These are phyloP conservation scores for Apocheima hispidaria DNA, from an alignment of 2,888 invertebrate genomes.

Conservation along the genomic window DNA sequence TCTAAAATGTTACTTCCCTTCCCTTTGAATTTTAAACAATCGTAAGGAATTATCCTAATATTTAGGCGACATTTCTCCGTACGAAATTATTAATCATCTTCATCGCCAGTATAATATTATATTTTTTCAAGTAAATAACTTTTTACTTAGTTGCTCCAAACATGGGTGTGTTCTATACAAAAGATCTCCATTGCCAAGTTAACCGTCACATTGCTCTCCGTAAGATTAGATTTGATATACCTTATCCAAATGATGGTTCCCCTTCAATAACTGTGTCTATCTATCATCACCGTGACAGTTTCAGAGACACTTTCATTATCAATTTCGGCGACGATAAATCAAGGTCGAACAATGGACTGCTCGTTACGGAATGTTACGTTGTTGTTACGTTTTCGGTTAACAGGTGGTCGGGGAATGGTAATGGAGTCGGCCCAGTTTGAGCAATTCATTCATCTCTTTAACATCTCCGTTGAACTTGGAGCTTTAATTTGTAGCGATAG, in stretches of 20 bases:
- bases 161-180: background rate
- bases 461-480: slow-evolving; percentile 32
- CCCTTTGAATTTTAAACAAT: slow-evolving; percentile 12
- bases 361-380: slow-evolving; percentile 58
- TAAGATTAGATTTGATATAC: slow-evolving; percentile 11
- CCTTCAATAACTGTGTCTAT: slow-evolving; percentile 12
- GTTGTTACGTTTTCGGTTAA: slow-evolving; percentile 45
- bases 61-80: background rate
- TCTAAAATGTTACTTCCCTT: slow-evolving; percentile 53
- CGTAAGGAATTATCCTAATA: background rate
- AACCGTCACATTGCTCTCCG: slow-evolving; percentile 1
- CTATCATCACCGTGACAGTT: slow-evolving; percentile 27
- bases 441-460: slow-evolving; percentile 42
- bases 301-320: slow-evolving; percentile 48
- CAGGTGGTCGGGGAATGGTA: slow-evolving; percentile 41
- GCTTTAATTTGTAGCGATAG: slow-evolving; percentile 39
- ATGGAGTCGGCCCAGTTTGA: slow-evolving; percentile 41
- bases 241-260: slow-evolving; percentile 4
- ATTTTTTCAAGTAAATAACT: background rate
- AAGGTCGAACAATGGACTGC: slow-evolving; percentile 61
- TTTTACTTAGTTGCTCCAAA: background rate
- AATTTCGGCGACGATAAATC: slow-evolving; percentile 55
- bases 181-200: background rate
- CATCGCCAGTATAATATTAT: background rate
- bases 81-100: background rate